These are phyloP conservation scores for Limnephilus lunatus DNA, from an alignment of 2,888 invertebrate species.

Conservation along the genomic window DNA sequence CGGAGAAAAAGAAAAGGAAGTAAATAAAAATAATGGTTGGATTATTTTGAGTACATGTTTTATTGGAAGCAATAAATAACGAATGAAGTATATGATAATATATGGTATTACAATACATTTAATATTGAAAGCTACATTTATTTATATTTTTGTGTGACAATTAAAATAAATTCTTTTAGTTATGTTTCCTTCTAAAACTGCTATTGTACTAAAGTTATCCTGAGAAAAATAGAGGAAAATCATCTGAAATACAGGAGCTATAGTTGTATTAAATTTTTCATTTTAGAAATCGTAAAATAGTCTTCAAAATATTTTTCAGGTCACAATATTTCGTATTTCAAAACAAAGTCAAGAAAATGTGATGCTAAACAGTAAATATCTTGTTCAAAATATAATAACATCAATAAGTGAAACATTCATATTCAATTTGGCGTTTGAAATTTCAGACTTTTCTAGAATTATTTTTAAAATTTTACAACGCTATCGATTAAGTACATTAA, in stretches of 20 bases:
- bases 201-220: not conserved
- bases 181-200: not conserved
- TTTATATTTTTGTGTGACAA: conserved; percentile 20
- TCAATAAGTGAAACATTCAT: not conserved
- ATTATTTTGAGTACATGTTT: conserved; percentile 33
- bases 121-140: conserved; percentile 39
- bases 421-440: conserved; percentile 47
- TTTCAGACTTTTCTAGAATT: conserved; percentile 53
- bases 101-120: conserved; percentile 37
- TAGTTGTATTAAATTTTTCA: conserved; percentile 1
- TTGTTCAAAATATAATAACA: not conserved
- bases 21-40: too few relatives aligned
- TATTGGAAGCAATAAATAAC: conserved; percentile 41
- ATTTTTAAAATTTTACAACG: conserved; percentile 28
- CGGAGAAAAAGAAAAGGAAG: too few relatives aligned
- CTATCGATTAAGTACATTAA: conserved; percentile 17
- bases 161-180: conserved; percentile 7
- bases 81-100: conserved; percentile 40
- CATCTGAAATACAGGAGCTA: not conserved
- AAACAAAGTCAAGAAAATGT: not conserved
- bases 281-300: conserved; percentile 27
- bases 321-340: conserved; percentile 25
- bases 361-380: conserved; percentile 17
- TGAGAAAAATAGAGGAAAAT: conserved; percentile 4
- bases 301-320: conserved; percentile 47